A percentile compares a stretch with the other conserved stretches of the same genome.
Conservation (phyloP, 2,888 invertebrate species). For the Volucella zonaria region DNA sequence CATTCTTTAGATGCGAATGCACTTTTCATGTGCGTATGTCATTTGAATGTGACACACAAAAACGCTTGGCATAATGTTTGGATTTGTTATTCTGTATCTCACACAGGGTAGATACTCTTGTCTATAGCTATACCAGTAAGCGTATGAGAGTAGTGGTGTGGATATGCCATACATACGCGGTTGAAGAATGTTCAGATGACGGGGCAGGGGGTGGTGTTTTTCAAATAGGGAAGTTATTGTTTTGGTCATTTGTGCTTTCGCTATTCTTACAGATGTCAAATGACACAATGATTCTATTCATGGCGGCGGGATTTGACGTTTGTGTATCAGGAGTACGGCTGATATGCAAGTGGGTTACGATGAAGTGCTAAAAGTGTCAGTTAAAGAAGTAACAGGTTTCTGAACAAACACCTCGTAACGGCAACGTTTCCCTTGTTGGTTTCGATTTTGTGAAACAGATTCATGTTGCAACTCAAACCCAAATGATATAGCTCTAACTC, state of each 20-base stretch:
- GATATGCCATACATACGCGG: slow-evolving; percentile 22
- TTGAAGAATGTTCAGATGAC: slow-evolving; percentile 26
- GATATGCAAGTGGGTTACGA: too few species aligned
- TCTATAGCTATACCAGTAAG: too few species aligned
- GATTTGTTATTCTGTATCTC: background rate
- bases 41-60: slow-evolving; percentile 64
- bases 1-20: slow-evolving; percentile 60
- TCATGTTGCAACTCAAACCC: too few species aligned
- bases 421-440: too few species aligned
- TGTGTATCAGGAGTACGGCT: too few species aligned
- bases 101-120: too few species aligned
- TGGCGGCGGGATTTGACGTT: background rate
- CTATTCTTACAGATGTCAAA: slow-evolving; percentile 18
- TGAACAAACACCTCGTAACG: too few species aligned
- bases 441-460: too few species aligned
- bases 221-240: slow-evolving; percentile 16
- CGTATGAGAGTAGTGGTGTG: background rate
- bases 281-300: slow-evolving; percentile 46
- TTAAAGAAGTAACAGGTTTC: too few species aligned
- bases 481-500: too few species aligned
- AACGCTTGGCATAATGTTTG: slow-evolving; percentile 40
- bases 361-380: too few species aligned
- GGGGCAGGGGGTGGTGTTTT: background rate
- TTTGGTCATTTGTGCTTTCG: slow-evolving; percentile 2
- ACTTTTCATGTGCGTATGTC: slow-evolving; percentile 59